phyloP scores from a whole-genome alignment of 2,888 invertebrate species.

The Meteorus colon region DNA sequence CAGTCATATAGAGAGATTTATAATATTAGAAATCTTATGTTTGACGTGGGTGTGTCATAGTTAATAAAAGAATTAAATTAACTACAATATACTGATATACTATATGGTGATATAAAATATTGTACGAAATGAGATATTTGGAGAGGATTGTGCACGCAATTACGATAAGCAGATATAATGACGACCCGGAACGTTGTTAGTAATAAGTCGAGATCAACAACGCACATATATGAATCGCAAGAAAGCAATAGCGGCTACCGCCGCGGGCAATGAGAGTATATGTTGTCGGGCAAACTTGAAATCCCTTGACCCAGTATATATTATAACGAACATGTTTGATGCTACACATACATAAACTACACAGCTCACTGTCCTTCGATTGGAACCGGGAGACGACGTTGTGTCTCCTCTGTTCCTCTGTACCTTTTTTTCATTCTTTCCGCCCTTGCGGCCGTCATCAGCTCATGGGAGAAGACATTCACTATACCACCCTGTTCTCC shows the following conservation, averaged over 20 bases:
- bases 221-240: not conserved
- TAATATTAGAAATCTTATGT: too few relatives aligned
- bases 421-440: conserved; percentile 16
- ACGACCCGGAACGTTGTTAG: conserved; percentile 24
- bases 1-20: too few relatives aligned
- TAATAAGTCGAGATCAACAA: not conserved
- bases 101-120: not conserved
- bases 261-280: conserved; percentile 47
- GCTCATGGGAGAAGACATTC: conserved; percentile 25
- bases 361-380: conserved; percentile 42
- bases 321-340: conserved; percentile 41
- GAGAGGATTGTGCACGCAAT: not conserved
- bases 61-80: not conserved
- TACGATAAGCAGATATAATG: not conserved
- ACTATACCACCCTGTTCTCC: conserved; percentile 17
- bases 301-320: conserved; percentile 56
- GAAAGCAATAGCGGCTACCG: conserved; percentile 28
- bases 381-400: conserved; percentile 34
- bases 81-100: not conserved
- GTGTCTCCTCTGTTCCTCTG: conserved; percentile 18
- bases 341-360: conserved; percentile 30
- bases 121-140: not conserved
- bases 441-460: conserved; percentile 18
- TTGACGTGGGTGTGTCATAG: too few relatives aligned
- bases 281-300: conserved; percentile 49